A percentile compares a stretch with the other conserved stretches of the same genome.
These are phyloP conservation scores for Lordiphosa clarofinis DNA, from an alignment of 1,140 invertebrate genomes.

Conservation along the genomic window DNA sequence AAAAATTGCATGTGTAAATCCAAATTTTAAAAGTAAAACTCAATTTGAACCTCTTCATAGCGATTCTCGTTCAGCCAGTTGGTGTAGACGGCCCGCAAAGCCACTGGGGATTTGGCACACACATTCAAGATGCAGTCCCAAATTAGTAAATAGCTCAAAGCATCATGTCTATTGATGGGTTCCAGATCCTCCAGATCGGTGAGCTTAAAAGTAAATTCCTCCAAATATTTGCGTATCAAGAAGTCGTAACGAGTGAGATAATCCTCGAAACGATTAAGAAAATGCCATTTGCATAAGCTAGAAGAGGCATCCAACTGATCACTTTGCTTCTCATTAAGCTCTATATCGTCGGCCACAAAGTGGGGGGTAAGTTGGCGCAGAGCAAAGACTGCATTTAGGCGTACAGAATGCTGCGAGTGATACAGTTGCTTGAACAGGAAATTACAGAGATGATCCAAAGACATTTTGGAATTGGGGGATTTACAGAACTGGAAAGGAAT, in stretches of 20 bases:
- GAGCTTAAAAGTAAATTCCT: slow-evolving; percentile 74
- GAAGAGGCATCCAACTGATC: slow-evolving; percentile 40
- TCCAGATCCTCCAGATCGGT: slow-evolving; percentile 64
- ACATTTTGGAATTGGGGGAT: slow-evolving; percentile 37
- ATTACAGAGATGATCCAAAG: slow-evolving; percentile 64
- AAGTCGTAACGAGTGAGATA: slow-evolving; percentile 77
- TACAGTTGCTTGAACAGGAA: slow-evolving; percentile 66
- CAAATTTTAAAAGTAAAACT: slow-evolving; percentile 42
- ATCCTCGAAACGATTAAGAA: slow-evolving; percentile 82
- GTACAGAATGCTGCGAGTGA: slow-evolving; percentile 40
- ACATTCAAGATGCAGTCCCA: slow-evolving; percentile 88
- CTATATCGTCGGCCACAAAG: slow-evolving; percentile 68
- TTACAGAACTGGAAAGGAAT: slow-evolving; percentile 56
- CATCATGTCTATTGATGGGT: slow-evolving; percentile 53
- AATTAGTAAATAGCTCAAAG: slow-evolving; percentile 83
- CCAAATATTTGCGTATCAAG: slow-evolving; percentile 56
- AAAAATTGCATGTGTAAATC: slow-evolving; percentile 41
- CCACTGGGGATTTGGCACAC: slow-evolving; percentile 84
- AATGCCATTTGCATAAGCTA: slow-evolving; percentile 56
- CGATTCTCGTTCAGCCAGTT: slow-evolving; percentile 83
- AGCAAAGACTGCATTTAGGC: slow-evolving; percentile 44
- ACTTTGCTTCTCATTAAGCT: slow-evolving; percentile 54
- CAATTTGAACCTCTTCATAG: slow-evolving; percentile 60
- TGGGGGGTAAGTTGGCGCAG: slow-evolving; percentile 50
- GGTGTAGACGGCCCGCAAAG: slow-evolving; percentile 86